phyloP scores from a whole-genome alignment of 2,888 invertebrate genomes.

The Syrista parreyssii region DNA sequence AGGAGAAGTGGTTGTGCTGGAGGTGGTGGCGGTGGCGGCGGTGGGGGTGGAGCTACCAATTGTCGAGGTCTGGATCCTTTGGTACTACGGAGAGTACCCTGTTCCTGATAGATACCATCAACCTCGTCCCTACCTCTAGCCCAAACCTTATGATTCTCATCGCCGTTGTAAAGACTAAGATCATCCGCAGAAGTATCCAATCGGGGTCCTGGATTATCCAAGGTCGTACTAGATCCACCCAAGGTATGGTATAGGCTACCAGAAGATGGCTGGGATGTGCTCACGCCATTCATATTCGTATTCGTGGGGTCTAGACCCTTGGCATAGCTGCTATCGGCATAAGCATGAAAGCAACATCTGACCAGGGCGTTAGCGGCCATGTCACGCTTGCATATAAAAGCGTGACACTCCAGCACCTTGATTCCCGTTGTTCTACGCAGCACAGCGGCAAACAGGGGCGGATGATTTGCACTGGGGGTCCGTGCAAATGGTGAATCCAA shows the following conservation, averaged over 20 bases:
- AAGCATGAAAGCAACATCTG: slow-evolving; percentile 96
- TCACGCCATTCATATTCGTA: slow-evolving; percentile 52
- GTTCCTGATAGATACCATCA: slow-evolving; percentile 78
- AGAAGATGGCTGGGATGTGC: slow-evolving; percentile 43
- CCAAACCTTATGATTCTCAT: slow-evolving; percentile 96
- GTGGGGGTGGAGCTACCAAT: slow-evolving; percentile 84
- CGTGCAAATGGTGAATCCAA: slow-evolving; percentile 96
- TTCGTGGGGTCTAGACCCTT: slow-evolving; percentile 68
- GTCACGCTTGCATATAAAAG: slow-evolving; percentile 96
- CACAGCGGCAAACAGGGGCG: slow-evolving; percentile 97
- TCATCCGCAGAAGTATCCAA: slow-evolving; percentile 74
- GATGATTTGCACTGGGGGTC: slow-evolving; percentile 91
- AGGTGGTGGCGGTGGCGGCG: slow-evolving; percentile 69
- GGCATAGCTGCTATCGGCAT: slow-evolving; percentile 95
- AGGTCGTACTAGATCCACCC: slow-evolving; percentile 63
- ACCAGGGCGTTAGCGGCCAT: slow-evolving; percentile 98
- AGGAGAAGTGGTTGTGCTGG: slow-evolving; percentile 57
- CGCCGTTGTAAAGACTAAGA: slow-evolving; percentile 87
- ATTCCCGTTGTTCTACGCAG: slow-evolving; percentile 95
- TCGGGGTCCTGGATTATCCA: slow-evolving; percentile 66
- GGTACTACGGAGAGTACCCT: slow-evolving; percentile 67
- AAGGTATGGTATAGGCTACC: slow-evolving; percentile 63
- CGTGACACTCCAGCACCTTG: slow-evolving; percentile 98
- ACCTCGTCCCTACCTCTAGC: slow-evolving; percentile 82
- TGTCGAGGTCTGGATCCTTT: slow-evolving; percentile 80